Percentiles rank a stretch among this genome's conserved stretches.
Evolutionary conservation across 2,888 invertebrate genomes (phyloP).

Genomic region (Drosophila mimetica): DNA sequence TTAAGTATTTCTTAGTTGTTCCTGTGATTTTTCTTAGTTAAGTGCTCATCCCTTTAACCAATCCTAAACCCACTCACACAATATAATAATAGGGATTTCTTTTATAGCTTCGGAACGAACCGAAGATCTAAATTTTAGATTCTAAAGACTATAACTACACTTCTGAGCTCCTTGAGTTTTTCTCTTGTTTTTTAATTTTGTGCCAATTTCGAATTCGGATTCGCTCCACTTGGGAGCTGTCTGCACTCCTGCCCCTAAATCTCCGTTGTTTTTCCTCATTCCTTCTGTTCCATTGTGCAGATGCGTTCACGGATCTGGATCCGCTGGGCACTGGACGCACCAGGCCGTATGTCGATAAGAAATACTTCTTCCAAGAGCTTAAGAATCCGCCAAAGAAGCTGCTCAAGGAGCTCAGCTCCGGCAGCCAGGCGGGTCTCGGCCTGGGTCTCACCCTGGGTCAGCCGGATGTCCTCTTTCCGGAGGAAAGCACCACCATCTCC

Average conservation of each 20-base stretch:
- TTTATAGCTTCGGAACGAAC: not conserved
- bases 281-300: slow-evolving; percentile 85
- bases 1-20: not conserved
- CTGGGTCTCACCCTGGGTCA: slow-evolving; percentile 27
- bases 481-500: slow-evolving; percentile 38
- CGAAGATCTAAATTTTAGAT: no score
- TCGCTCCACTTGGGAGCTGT: not conserved
- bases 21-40: not conserved
- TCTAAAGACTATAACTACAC: not conserved
- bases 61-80: not conserved
- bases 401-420: slow-evolving; percentile 90
- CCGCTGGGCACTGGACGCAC: slow-evolving; percentile 96
- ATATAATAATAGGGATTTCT: not conserved
- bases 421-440: slow-evolving; percentile 29
- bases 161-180: slow-evolving; percentile 16
- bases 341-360: slow-evolving; percentile 97
- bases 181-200: slow-evolving; percentile 16
- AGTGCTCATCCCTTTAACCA: not conserved
- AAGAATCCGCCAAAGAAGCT: slow-evolving; percentile 97
- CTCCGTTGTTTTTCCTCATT: slow-evolving; percentile 1
- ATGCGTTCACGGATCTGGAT: slow-evolving; percentile 97
- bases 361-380: slow-evolving; percentile 97
- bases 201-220: slow-evolving; percentile 4
- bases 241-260: slow-evolving; percentile 8
- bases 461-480: slow-evolving; percentile 57